These are phyloP conservation scores for Coregonus clupeaformis DNA, from an alignment of 2,113 vertebrate species.

Conservation along the genomic window DNA sequence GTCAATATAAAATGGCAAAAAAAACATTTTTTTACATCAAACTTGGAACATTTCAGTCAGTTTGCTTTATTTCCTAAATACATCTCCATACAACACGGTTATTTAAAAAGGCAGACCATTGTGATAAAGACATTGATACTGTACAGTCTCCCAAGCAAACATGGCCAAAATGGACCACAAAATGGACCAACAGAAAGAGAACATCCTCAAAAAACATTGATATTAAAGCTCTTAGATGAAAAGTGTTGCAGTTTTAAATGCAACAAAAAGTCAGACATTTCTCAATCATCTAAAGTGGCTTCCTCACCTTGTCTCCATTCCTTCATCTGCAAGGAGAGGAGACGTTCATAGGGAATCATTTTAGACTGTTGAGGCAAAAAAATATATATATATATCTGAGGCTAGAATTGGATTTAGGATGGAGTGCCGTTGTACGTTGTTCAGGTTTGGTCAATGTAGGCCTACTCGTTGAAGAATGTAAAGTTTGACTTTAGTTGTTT, in stretches of 20 bases:
- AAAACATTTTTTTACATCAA: too few relatives aligned
- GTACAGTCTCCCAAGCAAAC: not conserved
- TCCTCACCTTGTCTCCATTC: not conserved
- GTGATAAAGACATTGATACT: not conserved
- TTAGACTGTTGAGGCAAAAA: not conserved
- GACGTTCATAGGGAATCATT: not conserved
- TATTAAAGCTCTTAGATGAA: not conserved
- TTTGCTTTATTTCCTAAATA: too few relatives aligned
- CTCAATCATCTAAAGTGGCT: not conserved
- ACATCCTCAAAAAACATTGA: not conserved
- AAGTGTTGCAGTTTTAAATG: not conserved
- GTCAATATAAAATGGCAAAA: not conserved
- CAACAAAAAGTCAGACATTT: not conserved
- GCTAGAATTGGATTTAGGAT: not conserved
- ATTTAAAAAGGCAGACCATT: not conserved
- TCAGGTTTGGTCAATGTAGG: not conserved
- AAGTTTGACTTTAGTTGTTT: not conserved
- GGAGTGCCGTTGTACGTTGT: not conserved
- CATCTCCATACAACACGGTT: too few relatives aligned
- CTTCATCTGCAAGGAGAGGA: not conserved
- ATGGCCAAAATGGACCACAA: not conserved
- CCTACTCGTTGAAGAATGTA: not conserved
- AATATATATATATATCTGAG: not conserved
- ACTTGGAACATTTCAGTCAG: too few relatives aligned
- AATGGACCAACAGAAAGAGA: too few relatives aligned